A percentile compares a stretch with the other conserved stretches of the same genome.
Conservation (phyloP, 2,113 vertebrate genomes). For the Scatophagus argus region DNA sequence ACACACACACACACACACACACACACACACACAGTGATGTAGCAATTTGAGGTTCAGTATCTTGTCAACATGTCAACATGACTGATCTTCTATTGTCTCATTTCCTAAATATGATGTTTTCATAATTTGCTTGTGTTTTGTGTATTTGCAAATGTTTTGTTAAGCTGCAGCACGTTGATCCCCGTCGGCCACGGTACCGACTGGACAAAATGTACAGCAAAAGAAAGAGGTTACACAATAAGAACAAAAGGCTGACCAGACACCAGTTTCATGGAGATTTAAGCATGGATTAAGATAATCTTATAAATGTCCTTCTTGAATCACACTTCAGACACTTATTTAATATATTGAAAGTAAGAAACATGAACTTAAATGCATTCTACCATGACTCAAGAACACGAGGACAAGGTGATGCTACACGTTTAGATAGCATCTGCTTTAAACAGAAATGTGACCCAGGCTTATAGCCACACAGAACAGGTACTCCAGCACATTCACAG, state of each 20-base stretch:
- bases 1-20: neutral
- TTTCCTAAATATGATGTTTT: too few relatives aligned
- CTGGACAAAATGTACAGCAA: neutral
- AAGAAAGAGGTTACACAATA: neutral
- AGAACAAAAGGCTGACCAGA: neutral
- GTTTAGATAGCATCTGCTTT: neutral
- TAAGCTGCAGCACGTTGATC: too few relatives aligned
- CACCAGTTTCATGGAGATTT: neutral
- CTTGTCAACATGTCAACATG: too few relatives aligned
- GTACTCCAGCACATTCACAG: neutral
- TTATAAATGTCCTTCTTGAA: neutral
- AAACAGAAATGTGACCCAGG: neutral
- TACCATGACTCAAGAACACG: neutral
- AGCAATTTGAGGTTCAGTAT: too few relatives aligned
- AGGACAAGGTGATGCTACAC: neutral
- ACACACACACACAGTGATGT: neutral
- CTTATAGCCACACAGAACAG: neutral
- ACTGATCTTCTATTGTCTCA: too few relatives aligned
- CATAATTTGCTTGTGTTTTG: too few relatives aligned
- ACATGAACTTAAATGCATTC: neutral
- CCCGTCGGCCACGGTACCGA: too few relatives aligned
- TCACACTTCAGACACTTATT: neutral
- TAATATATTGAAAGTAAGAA: neutral
- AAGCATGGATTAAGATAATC: neutral
- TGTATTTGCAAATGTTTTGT: too few relatives aligned